Evolutionary conservation across 1,140 invertebrate genomes (phyloP).

Genomic region (Drosophila seguyi): DNA sequence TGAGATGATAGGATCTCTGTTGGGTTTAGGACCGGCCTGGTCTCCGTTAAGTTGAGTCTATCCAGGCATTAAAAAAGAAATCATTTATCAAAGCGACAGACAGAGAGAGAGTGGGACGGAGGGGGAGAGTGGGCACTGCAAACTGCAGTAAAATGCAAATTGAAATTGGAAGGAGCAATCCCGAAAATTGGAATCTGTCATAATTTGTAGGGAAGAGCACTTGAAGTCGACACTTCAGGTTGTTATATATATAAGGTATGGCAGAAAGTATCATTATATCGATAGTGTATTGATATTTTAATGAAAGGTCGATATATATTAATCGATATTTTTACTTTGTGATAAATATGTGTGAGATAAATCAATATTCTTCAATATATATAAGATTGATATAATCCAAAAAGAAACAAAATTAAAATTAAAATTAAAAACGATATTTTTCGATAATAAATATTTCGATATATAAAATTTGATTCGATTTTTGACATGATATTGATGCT

Average conservation of each 20-base stretch:
- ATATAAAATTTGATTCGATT: too few relatives aligned
- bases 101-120: background rate
- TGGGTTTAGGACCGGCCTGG: slow-evolving; percentile 4
- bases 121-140: background rate
- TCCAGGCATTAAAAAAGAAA: slow-evolving; percentile 65
- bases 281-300: too few relatives aligned
- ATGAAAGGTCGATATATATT: too few relatives aligned
- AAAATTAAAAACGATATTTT: too few relatives aligned
- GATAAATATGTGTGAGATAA: too few relatives aligned
- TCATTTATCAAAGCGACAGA: slow-evolving; percentile 51
- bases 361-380: too few relatives aligned
- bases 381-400: too few relatives aligned
- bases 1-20: slow-evolving; percentile 34
- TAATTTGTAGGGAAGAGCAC: slow-evolving; percentile 7
- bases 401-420: too few relatives aligned
- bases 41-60: slow-evolving; percentile 48
- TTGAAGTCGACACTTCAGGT: slow-evolving; percentile 17
- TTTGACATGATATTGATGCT: too few relatives aligned
- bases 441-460: too few relatives aligned
- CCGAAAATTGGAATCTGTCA: slow-evolving; percentile 44
- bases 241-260: background rate
- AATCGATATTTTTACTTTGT: too few relatives aligned
- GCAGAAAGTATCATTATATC: background rate
- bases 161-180: slow-evolving; percentile 30
- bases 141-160: slow-evolving; percentile 45